Evolutionary conservation across 2,888 invertebrate genomes (phyloP).

Genomic region (Drosophila mayaguana): DNA sequence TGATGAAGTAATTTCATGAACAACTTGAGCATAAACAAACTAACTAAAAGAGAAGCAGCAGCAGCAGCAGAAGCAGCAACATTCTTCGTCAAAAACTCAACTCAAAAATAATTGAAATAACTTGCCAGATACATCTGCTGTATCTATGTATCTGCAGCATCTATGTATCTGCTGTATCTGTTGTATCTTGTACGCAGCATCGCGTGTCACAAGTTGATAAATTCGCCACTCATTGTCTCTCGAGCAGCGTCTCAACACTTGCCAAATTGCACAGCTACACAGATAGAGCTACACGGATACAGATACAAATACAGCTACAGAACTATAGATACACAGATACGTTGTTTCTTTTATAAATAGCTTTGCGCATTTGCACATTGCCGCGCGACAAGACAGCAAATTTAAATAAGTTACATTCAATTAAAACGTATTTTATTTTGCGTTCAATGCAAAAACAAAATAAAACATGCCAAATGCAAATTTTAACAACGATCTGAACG

Average conservation of each 20-base stretch:
- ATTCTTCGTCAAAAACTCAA: conserved; percentile 46
- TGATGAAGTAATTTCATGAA: conserved; percentile 64
- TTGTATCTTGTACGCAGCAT: conserved; percentile 27
- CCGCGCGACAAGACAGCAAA: conserved; percentile 28
- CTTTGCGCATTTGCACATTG: conserved; percentile 60
- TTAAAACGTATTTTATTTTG: conserved; percentile 74
- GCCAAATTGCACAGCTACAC: conserved; percentile 49
- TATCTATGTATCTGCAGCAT: conserved; percentile 6
- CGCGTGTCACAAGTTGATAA: conserved; percentile 76
- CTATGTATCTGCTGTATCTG: conserved; percentile 18
- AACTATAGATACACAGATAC: conserved; percentile 18
- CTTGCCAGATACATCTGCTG: conserved; percentile 47
- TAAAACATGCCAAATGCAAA: conserved; percentile 22
- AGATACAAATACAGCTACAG: conserved; percentile 20
- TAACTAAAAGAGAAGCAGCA: conserved; percentile 19
- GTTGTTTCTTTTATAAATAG: conserved; percentile 61
- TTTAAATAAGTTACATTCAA: conserved; percentile 61
- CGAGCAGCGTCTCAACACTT: conserved; percentile 48
- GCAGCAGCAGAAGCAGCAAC: conserved; percentile 31
- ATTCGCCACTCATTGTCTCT: conserved; percentile 65
- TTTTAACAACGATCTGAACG: not conserved
- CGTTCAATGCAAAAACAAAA: conserved; percentile 57
- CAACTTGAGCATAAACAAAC: conserved; percentile 57
- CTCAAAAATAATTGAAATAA: conserved; percentile 74
- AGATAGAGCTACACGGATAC: conserved; percentile 25